Base-by-base conservation (phyloP, 2,888 invertebrate species). In the Iselma pallidipennis region DNA sequence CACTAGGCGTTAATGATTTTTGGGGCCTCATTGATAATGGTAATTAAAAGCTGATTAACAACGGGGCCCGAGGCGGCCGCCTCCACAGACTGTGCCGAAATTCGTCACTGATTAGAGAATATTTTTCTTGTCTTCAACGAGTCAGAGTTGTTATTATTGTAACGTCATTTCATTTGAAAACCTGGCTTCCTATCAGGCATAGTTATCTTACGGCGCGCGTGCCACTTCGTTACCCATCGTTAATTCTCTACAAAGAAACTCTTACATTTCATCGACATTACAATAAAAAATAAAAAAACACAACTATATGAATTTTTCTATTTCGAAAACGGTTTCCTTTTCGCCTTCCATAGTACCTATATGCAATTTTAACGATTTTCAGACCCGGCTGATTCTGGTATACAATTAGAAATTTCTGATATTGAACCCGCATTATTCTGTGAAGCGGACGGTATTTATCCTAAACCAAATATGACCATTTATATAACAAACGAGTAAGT, bases 361-460 rank as follows among this genome's bases (percentile, higher is more conserved):
- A 14, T 33, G 14, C 4, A 19, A 42, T 19, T 31, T 42, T 10
- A 25, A 21, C 42, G 6, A 42, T 42, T 42, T 54, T n/a, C 55
- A 61, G 61, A 57, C n/a, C 23, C 53, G n/a, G 31, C 61, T 2
- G 61, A 61, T 25, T 4, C 25, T 25, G 57, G 42, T 33, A 14
- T 61, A 10, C 33, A 61, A n/a, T 28, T 61, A 14, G 29, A n/a
- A 26, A 33, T 57, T 25, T 50, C 49, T 0, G 49, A 58, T 49
- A 48, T 48, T 23, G 37, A 31, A 23, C 29, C 37, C 33, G 14
- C 37, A 16, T n/a, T 53, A 29, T 21, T 85, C 71, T 87, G 87
- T 70, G 82, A 83, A 7, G 86, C 85, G 63, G 83, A 83, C 55
- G 86, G 86, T 10, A 82, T 85, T 53, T 87, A 80, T 70, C 87